Evolutionary conservation across 2,888 invertebrate genomes (phyloP).

Genomic region (Hypsopygia costalis): DNA sequence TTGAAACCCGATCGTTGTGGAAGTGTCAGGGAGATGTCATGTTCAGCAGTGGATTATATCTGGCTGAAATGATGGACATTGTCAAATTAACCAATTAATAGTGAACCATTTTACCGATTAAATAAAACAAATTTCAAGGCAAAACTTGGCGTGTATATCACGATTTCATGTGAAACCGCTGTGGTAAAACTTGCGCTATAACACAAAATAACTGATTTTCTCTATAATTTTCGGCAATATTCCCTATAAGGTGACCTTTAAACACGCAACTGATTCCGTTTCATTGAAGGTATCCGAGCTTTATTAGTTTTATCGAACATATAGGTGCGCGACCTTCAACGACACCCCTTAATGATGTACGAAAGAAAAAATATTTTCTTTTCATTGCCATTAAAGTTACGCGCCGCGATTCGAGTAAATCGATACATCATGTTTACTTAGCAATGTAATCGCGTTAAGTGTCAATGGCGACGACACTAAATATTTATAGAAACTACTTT

Average conservation of each 20-base stretch:
- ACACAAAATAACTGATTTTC: constrained; percentile 31
- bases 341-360: constrained; percentile 11
- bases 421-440: no score
- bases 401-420: no score
- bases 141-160: constrained; percentile 50
- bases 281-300: constrained; percentile 21
- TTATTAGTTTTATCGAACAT: constrained; percentile 26
- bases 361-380: neutral
- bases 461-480: no score
- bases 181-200: constrained; percentile 33
- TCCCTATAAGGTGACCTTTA: constrained; percentile 16
- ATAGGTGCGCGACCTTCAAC: constrained; percentile 16
- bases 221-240: constrained; percentile 31
- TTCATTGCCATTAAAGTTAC: neutral
- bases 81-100: neutral
- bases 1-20: no score
- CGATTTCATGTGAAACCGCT: constrained; percentile 40
- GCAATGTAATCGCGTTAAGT: no score
- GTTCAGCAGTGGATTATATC: no score
- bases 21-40: no score
- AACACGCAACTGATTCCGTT: constrained; percentile 18
- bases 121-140: constrained; percentile 47
- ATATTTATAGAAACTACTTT: no score
- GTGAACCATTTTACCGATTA: constrained; percentile 23
- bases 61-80: no score